A percentile compares a stretch with the other conserved stretches of the same genome.
These are phyloP conservation scores for Capitella teleta DNA, from an alignment of 1,140 invertebrate genomes.

Conservation along the genomic window DNA sequence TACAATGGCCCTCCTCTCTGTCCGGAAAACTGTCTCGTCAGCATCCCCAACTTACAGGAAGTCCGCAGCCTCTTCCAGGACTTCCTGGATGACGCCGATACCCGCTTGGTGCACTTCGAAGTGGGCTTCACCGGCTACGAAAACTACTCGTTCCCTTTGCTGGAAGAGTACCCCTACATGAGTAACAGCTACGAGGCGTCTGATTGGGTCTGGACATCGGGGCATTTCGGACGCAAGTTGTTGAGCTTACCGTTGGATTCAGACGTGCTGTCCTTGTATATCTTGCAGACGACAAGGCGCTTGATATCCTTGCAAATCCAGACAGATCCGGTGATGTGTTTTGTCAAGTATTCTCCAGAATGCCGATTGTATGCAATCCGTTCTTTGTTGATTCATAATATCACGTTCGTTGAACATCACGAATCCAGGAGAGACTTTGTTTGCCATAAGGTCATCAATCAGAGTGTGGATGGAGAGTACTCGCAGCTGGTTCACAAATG, in stretches of 20 bases:
- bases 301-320: background rate
- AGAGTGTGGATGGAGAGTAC: background rate
- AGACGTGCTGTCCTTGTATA: constrained; percentile 12
- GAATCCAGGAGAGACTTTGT: constrained; percentile 4
- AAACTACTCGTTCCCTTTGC: background rate
- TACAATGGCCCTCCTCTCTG: too few relatives aligned
- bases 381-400: constrained; percentile 1
- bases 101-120: constrained; percentile 10
- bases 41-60: background rate
- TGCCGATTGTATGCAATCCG: constrained; percentile 8
- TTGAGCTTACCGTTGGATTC: constrained; percentile 11
- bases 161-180: constrained; percentile 13
- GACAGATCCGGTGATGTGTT: background rate
- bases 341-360: constrained; percentile 8
- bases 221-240: constrained; percentile 9
- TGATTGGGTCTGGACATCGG: constrained; percentile 13
- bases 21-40: background rate
- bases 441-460: constrained; percentile 8
- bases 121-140: constrained; percentile 4
- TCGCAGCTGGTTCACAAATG: constrained; percentile 8
- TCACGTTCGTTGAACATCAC: constrained; percentile 4
- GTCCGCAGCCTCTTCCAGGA: constrained; percentile 4
- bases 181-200: constrained; percentile 1
- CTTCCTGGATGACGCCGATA: constrained; percentile 8
- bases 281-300: constrained; percentile 1